Conservation (phyloP, 2,888 invertebrate species). For the Bruchidius siliquastri region DNA sequence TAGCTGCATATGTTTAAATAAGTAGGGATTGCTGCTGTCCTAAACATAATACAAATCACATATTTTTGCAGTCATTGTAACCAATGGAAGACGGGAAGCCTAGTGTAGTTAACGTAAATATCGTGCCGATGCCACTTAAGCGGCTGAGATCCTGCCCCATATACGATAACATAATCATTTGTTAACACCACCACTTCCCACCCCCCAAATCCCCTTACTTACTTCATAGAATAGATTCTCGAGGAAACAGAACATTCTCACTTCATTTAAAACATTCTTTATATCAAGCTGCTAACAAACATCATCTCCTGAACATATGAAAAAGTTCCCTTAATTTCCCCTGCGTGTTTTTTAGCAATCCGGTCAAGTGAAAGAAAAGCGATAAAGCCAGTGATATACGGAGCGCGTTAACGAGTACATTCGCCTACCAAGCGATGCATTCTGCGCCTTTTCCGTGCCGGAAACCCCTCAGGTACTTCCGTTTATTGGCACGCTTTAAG, state of each 20-base stretch:
- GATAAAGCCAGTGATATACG: conserved; percentile 15
- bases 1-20: too few relatives aligned
- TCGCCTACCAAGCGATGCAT: not conserved
- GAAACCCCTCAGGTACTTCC: not conserved
- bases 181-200: too few relatives aligned
- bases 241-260: not conserved
- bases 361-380: conserved; percentile 7
- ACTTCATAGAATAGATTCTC: too few relatives aligned
- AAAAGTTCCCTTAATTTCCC: conserved; percentile 15
- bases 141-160: too few relatives aligned
- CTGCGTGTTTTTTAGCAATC: conserved; percentile 13
- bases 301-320: conserved; percentile 12
- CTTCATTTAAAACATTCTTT: not conserved
- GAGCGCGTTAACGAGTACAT: conserved; percentile 5
- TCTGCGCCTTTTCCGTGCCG: not conserved
- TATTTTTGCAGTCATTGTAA: too few relatives aligned
- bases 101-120: too few relatives aligned
- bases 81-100: too few relatives aligned
- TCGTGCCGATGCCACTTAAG: too few relatives aligned
- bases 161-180: too few relatives aligned
- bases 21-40: too few relatives aligned
- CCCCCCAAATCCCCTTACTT: too few relatives aligned
- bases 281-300: not conserved
- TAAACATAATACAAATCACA: too few relatives aligned
- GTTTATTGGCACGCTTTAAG: not conserved